Base-by-base conservation (phyloP, 2,797 vertebrate genomes). In the Typhlichthys subterraneus region DNA sequence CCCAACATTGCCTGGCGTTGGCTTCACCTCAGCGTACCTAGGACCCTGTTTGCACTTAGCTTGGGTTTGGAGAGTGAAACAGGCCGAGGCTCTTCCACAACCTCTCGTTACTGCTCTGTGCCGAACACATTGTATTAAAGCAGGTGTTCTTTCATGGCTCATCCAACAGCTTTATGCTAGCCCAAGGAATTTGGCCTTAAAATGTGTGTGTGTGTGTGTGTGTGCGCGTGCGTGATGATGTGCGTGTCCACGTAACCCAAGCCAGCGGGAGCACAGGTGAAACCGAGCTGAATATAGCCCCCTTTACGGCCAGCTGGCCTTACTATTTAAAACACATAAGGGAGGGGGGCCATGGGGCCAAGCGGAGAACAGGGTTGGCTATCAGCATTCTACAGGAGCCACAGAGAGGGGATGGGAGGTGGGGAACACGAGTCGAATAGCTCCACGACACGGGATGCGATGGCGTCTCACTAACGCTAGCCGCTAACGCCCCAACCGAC, bases 281-380 rank as follows among this genome's bases (percentile, higher is more conserved):
- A 87, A 86, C 85, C 76, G 80, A 72, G 86, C 91, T 92, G 86
- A 90, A 92, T 93, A 91, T 92, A 92, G 91, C 86, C 72, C 72
- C 72, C 76, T 80, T 76, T 70, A 80, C 78, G 80, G 85, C 91
- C 91, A 93, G 90, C 91, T 93, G 92, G 85, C 63, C 73, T 63
- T 89, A 77, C 92, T 93, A 93, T 93, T 93, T 93, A 91, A 92
- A 93, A 91, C 85, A 59, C 59, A 73, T 75, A 47, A 46, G 67
- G 23, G 69, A 56, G 67, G 72, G 56, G 45, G 59, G 57, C 73
- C 82, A 47, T 17, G 45, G 50, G 60, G 53, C 38, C 38, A 42
- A 42, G 38, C 38, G 7, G 38, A 9, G 38, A 42, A 10, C 38
- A 42, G 38, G 38, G 38, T 42, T 42, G 7, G 9, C 38, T 9